Conservation (phyloP, 2,888 invertebrate species). For the Ctena decussata region DNA sequence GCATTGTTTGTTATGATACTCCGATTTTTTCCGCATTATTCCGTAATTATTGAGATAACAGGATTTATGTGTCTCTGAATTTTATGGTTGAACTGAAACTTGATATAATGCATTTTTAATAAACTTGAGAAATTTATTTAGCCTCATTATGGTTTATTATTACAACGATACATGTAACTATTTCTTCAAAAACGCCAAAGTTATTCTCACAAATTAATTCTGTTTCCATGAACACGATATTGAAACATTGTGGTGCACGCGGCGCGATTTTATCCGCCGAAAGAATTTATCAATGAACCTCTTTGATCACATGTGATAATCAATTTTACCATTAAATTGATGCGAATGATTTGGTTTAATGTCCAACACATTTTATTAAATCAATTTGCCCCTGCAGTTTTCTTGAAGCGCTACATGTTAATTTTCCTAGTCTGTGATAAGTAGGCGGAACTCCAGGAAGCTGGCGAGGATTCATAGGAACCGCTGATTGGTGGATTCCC, state of each 20-base stretch:
- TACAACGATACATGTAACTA: no score
- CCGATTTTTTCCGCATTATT: no score
- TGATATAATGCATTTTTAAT: no score
- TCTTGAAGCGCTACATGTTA: conserved; percentile 45
- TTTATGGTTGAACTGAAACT: no score
- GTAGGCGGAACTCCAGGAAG: conserved; percentile 26
- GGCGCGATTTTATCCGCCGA: not conserved
- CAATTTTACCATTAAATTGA: conserved; percentile 72
- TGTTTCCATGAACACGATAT: not conserved
- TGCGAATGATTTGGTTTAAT: conserved; percentile 71
- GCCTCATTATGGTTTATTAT: no score
- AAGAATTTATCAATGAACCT: not conserved
- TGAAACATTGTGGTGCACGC: not conserved
- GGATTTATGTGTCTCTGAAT: no score
- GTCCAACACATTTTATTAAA: conserved; percentile 74
- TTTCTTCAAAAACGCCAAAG: not conserved
- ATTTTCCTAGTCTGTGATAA: conserved; percentile 64
- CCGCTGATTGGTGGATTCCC: conserved; percentile 36
- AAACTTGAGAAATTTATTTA: no score
- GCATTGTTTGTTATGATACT: no score
- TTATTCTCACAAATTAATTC: not conserved
- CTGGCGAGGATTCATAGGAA: not conserved
- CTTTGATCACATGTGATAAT: conserved; percentile 58
- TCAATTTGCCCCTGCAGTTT: conserved; percentile 61
- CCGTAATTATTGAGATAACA: no score